Percentiles rank a stretch among this genome's conserved stretches.
Evolutionary conservation across 2,113 vertebrate genomes (phyloP).

Genomic region (Upupa epops): DNA sequence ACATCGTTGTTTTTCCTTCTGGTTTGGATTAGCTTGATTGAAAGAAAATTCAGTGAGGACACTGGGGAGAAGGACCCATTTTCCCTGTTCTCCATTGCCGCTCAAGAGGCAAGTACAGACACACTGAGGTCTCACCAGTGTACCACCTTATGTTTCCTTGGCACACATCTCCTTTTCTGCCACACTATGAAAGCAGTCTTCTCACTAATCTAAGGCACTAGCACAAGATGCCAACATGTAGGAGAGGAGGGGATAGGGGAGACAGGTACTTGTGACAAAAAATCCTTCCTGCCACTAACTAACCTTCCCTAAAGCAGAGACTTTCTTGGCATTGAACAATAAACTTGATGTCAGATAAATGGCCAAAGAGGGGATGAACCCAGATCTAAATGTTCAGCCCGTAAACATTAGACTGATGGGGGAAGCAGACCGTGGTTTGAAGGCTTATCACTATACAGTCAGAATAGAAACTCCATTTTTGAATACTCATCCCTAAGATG

Average conservation of each 20-base stretch:
- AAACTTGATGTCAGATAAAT: accelerated
- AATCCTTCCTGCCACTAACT: neutral
- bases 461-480: neutral
- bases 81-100: neutral
- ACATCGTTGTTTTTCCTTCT: neutral
- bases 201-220: neutral
- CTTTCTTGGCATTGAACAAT: neutral
- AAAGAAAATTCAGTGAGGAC: neutral
- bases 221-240: neutral
- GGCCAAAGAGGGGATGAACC: neutral
- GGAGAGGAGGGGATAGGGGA: neutral
- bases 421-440: neutral
- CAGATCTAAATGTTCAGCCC: neutral
- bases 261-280: neutral
- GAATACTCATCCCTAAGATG: neutral
- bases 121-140: neutral
- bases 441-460: neutral
- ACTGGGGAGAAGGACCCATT: neutral
- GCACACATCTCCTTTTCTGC: neutral
- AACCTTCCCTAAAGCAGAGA: neutral
- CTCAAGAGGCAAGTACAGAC: neutral
- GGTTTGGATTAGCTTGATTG: neutral
- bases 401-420: neutral
- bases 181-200: neutral
- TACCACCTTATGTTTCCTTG: neutral